Conservation (phyloP, 2,113 vertebrate genomes). For the Galeopterus variegatus region DNA sequence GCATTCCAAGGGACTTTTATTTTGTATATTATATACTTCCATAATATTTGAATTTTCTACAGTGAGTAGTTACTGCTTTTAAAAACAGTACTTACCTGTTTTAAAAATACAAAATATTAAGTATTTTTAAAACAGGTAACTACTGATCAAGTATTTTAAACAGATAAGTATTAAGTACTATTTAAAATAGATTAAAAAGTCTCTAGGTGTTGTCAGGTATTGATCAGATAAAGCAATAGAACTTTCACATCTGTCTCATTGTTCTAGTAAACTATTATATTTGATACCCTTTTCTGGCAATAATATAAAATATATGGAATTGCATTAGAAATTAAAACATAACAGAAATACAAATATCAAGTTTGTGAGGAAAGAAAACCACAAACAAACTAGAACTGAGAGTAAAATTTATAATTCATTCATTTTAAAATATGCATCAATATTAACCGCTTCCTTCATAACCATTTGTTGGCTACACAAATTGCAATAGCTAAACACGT, state of each 20-base stretch:
- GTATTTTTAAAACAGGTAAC: neutral
- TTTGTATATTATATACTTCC: neutral
- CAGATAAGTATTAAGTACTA: neutral
- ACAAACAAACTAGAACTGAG: neutral
- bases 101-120: constrained; percentile 4
- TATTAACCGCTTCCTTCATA: constrained; percentile 27
- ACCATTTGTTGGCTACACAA: constrained; percentile 67
- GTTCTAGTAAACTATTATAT: constrained; percentile 1
- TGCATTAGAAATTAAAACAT: neutral
- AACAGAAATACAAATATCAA: constrained; percentile 22
- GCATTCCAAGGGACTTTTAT: neutral
- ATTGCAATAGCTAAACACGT: constrained; percentile 62
- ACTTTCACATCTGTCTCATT: neutral
- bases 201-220: neutral
- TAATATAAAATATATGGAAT: neutral
- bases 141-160: neutral
- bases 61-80: neutral
- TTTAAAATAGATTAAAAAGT: neutral
- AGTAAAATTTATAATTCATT: constrained; percentile 40
- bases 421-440: constrained; percentile 67
- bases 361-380: constrained; percentile 8
- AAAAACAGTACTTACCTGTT: neutral
- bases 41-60: constrained; percentile 7
- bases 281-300: neutral
- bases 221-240: neutral